Conservation (phyloP, 1,140 invertebrate species). For the Littorina saxatilis region DNA sequence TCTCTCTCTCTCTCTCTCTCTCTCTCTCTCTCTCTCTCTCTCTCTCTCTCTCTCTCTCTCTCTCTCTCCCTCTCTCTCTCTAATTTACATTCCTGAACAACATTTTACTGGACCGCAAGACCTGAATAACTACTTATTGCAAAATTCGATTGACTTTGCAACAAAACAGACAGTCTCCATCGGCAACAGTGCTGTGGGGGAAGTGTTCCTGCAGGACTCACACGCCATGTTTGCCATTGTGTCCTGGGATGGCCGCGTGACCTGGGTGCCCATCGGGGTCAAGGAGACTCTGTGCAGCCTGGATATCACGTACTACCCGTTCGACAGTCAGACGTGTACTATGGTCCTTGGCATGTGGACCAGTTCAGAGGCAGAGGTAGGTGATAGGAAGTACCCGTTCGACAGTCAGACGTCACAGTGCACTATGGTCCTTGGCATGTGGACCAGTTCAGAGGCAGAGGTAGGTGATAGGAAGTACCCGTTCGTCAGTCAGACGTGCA, state of each 20-base stretch:
- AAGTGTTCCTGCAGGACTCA: neutral
- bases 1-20: no score
- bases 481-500: conserved; percentile 2
- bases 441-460: no score
- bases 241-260: neutral
- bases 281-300: neutral
- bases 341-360: neutral
- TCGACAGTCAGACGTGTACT: conserved; percentile 1
- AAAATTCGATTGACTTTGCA: no score
- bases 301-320: conserved; percentile 22
- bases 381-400: neutral
- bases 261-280: neutral
- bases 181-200: neutral
- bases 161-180: neutral
- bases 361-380: neutral
- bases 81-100: no score
- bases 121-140: no score
- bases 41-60: no score
- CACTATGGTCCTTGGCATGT: neutral
- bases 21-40: no score
- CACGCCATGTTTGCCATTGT: neutral
- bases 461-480: neutral
- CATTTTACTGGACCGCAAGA: no score
- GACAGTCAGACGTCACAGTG: neutral
- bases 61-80: no score